phyloP scores from a whole-genome alignment of 2,113 vertebrate species.

The Cyanoramphus novaezelandiae region DNA sequence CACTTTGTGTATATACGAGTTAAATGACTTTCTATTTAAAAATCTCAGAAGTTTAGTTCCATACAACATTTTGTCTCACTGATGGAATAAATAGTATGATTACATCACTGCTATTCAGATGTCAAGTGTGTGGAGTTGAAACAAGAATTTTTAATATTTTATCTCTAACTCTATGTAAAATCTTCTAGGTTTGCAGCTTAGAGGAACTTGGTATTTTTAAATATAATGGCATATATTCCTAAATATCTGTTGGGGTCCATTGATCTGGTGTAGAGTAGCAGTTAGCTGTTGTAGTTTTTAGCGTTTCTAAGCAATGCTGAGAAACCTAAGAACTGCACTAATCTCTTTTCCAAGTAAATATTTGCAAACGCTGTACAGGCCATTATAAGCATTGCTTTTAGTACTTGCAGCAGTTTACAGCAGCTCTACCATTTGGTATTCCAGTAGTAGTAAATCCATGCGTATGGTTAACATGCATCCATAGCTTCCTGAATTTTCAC shows the following conservation, averaged over 20 bases:
- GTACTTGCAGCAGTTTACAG: conserved; percentile 39
- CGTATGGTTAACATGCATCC: conserved; percentile 5
- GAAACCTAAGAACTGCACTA: conserved; percentile 58
- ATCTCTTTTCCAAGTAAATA: conserved; percentile 60
- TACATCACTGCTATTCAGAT: conserved; percentile 69
- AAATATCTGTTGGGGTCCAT: conserved; percentile 69
- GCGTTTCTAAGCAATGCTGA: conserved; percentile 71
- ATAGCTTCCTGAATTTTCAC: conserved; percentile 58
- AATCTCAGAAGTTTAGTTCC: conserved; percentile 72
- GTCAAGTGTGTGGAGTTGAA: conserved; percentile 72
- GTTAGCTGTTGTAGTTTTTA: conserved; percentile 73
- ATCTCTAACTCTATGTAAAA: conserved; percentile 70
- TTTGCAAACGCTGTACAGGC: conserved; percentile 59
- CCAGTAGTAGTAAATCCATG: conserved; percentile 30
- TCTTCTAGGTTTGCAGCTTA: conserved; percentile 69
- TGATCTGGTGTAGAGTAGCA: conserved; percentile 70
- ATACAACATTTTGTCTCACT: conserved; percentile 69
- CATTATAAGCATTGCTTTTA: conserved; percentile 48
- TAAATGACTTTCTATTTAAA: conserved; percentile 76
- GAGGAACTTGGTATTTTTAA: conserved; percentile 74
- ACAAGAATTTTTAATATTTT: conserved; percentile 64
- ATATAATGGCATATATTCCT: conserved; percentile 73
- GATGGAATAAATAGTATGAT: conserved; percentile 73
- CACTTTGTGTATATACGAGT: conserved; percentile 72
- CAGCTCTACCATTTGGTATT: conserved; percentile 54